Conservation (phyloP, 2,113 vertebrate species). For the Chloebia gouldiae region DNA sequence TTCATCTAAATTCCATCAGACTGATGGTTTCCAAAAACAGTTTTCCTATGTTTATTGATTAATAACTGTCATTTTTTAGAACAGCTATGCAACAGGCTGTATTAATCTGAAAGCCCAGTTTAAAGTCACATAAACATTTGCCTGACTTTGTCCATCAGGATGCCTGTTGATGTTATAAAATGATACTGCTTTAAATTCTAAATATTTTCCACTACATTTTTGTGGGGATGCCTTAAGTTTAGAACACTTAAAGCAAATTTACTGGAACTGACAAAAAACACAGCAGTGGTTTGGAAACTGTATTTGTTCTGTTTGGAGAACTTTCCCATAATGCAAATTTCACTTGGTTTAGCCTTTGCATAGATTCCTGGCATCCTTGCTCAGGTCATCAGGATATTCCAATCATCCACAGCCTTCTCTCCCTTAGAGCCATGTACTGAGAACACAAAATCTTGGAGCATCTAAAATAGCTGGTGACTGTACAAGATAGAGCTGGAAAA, state of each 20-base stretch:
- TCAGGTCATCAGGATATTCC: neutral
- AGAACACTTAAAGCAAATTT: neutral
- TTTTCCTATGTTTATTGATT: neutral
- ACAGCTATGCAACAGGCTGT: neutral
- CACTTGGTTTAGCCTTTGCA: neutral
- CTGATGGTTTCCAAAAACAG: neutral
- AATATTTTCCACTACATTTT: neutral
- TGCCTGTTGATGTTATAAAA: neutral
- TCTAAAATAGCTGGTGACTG: neutral
- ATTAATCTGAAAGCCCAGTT: neutral
- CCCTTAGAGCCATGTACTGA: fast-evolving
- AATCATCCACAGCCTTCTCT: neutral
- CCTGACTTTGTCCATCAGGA: neutral
- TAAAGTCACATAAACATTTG: neutral
- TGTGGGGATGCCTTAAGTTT: neutral
- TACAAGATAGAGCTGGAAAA: neutral
- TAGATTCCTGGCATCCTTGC: neutral
- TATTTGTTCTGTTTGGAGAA: neutral
- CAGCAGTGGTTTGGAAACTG: neutral
- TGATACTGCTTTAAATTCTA: neutral
- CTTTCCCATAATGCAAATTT: neutral
- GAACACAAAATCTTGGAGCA: neutral
- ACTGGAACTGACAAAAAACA: neutral
- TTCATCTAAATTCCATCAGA: neutral
- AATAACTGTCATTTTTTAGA: neutral